Evolutionary conservation across 2,113 vertebrate genomes (phyloP).

Genomic region (Caloenas nicobarica): DNA sequence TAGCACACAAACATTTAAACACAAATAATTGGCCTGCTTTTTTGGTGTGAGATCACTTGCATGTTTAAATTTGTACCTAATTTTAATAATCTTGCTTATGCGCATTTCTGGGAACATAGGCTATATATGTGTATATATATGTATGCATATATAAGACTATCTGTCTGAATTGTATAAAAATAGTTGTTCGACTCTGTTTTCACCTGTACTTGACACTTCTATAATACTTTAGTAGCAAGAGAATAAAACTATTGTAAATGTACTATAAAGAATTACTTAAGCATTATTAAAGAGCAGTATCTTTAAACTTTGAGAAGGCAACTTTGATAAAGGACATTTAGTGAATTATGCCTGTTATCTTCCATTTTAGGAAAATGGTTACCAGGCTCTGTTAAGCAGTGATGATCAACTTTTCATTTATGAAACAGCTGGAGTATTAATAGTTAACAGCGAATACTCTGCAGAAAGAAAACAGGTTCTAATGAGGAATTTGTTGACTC

Average conservation of each 20-base stretch:
- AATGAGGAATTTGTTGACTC: conserved; percentile 92
- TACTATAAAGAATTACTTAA: neutral
- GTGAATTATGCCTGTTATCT: conserved; percentile 22
- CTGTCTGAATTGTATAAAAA: neutral
- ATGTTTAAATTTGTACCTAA: neutral
- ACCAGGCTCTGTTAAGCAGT: conserved; percentile 88
- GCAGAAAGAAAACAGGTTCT: conserved; percentile 90
- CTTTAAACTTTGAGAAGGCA: neutral
- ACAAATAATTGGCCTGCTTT: neutral
- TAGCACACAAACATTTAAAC: neutral
- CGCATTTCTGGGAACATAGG: neutral
- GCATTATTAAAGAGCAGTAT: neutral
- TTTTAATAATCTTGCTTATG: neutral
- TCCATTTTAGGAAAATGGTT: conserved; percentile 89
- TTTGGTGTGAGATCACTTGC: neutral
- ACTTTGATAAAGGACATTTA: neutral
- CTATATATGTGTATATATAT: neutral
- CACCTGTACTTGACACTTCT: neutral
- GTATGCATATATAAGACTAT: neutral
- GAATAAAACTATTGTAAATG: neutral
- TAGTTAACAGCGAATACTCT: conserved; percentile 91
- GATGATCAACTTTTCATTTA: conserved; percentile 99
- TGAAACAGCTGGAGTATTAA: conserved; percentile 93
- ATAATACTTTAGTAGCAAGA: neutral
- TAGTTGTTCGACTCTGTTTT: neutral